A percentile compares a stretch with the other conserved stretches of the same genome.
phyloP scores from a whole-genome alignment of 1,140 invertebrate genomes.

The Musca vetustissima region DNA sequence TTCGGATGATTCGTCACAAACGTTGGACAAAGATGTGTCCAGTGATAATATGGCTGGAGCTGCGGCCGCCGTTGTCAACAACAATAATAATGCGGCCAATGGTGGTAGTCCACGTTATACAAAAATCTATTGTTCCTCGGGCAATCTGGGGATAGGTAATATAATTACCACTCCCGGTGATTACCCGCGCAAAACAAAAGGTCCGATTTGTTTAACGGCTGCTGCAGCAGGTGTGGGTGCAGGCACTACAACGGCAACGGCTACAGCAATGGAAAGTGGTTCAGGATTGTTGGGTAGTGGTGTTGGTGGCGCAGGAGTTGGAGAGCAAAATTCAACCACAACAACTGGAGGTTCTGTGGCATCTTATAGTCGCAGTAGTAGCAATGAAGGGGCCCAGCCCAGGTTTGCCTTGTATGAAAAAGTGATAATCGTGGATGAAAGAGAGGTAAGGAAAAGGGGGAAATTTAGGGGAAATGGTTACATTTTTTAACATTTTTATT shows the following conservation, averaged over 20 bases:
- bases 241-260: neutral
- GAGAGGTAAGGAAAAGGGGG: conserved; percentile 52
- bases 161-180: conserved; percentile 52
- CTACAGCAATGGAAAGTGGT: conserved; percentile 1
- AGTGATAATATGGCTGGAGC: conserved; percentile 28
- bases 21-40: conserved; percentile 3
- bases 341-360: neutral
- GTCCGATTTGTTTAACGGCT: conserved; percentile 47
- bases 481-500: neutral
- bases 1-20: conserved; percentile 5
- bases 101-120: conserved; percentile 37
- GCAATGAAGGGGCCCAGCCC: conserved; percentile 35
- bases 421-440: conserved; percentile 62
- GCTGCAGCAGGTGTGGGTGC: conserved; percentile 31
- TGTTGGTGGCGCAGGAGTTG: no score
- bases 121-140: conserved; percentile 48
- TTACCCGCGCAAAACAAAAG: conserved; percentile 51
- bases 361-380: neutral
- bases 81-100: neutral
- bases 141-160: conserved; percentile 45
- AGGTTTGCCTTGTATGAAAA: conserved; percentile 61
- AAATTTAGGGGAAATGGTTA: neutral
- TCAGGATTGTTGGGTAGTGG: no score
- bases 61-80: neutral
- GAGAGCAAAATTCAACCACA: neutral